A percentile compares a stretch with the other conserved stretches of the same genome.
Conservation (phyloP, 2,113 vertebrate genomes). For the Ochotona curzoniae region DNA sequence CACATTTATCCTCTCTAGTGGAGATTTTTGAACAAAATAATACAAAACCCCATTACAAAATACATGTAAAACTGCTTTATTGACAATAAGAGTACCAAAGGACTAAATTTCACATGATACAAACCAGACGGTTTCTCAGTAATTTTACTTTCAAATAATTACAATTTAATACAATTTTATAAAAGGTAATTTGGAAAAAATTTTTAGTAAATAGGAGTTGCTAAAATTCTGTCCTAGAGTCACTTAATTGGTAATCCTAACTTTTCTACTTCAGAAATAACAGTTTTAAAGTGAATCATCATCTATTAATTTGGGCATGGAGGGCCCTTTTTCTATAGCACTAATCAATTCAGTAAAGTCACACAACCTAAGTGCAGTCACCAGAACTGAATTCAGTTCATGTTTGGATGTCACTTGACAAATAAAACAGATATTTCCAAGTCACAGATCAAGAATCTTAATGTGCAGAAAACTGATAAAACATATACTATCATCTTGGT, state of each 20-base stretch:
- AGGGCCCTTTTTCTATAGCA: neutral
- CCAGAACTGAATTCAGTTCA: neutral
- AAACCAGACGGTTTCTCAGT: constrained; percentile 12
- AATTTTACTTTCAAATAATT: constrained; percentile 47
- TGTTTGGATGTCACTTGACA: neutral
- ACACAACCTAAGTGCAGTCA: neutral
- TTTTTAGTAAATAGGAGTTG: constrained; percentile 18
- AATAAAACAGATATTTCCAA: neutral
- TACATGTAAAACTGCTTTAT: constrained; percentile 27
- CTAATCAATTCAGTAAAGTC: neutral
- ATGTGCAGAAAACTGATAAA: neutral
- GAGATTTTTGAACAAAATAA: constrained; percentile 8
- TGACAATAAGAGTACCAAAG: neutral
- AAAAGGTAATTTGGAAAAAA: constrained; percentile 21
- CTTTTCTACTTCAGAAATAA: constrained; percentile 27
- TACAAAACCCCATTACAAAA: constrained; percentile 57
- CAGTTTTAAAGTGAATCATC: constrained; percentile 40
- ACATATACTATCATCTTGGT: neutral
- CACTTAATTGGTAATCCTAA: constrained; percentile 30
- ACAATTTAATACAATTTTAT: neutral
- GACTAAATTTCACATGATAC: constrained; percentile 13
- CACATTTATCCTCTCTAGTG: neutral
- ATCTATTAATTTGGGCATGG: neutral
- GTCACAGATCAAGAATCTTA: neutral
- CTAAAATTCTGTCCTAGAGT: constrained; percentile 42